A percentile compares a stretch with the other conserved stretches of the same genome.
These are phyloP conservation scores for Gorsachius goisagi DNA, from an alignment of 2,113 vertebrate species.

Conservation along the genomic window DNA sequence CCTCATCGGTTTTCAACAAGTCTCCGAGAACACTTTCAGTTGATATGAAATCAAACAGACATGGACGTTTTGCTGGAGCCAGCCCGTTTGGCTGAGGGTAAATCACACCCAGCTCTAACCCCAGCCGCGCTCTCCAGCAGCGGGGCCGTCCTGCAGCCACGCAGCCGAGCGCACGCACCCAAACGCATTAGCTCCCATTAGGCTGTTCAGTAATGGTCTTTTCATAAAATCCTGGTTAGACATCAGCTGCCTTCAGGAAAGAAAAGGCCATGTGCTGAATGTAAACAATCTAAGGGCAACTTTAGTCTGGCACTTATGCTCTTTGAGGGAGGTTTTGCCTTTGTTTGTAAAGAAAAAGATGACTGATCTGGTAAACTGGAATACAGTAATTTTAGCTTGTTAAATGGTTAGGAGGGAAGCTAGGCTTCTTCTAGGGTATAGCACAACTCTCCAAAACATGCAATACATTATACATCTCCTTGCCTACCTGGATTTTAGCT, in stretches of 20 bases:
- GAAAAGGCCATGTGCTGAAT: background rate
- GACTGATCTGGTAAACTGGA: background rate
- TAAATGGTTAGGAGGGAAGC: background rate
- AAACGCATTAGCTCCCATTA: background rate
- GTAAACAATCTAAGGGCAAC: background rate
- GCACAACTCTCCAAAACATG: background rate
- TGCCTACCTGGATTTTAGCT: background rate
- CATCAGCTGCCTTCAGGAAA: background rate
- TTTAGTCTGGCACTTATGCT: fast-evolving
- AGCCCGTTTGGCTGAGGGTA: background rate
- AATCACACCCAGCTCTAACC: background rate
- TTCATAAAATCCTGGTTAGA: background rate
- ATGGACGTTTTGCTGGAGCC: background rate
- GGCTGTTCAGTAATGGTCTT: background rate
- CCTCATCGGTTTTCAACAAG: background rate
- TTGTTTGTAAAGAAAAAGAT: background rate
- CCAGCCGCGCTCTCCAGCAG: background rate
- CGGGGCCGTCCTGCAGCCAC: background rate
- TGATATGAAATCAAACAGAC: background rate
- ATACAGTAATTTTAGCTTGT: background rate
- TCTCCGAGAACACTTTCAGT: background rate
- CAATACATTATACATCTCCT: background rate
- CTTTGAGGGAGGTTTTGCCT: background rate
- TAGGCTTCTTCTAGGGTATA: background rate
- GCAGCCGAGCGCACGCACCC: background rate